Conservation (phyloP, 2,797 vertebrate genomes). For the Hypotaenidia philippensis region DNA sequence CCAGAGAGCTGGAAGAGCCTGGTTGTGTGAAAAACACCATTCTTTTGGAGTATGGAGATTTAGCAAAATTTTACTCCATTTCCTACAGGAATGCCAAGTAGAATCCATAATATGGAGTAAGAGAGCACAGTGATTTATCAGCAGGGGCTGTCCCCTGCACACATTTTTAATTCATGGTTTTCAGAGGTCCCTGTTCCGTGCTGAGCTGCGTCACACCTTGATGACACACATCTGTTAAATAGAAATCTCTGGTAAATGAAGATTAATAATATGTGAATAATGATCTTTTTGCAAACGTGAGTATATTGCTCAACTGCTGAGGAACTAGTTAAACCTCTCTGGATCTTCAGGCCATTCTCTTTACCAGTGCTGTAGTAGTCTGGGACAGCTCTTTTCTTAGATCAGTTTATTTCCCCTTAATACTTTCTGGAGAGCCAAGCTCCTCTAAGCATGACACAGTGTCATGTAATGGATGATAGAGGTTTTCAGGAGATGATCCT, state of each 20-base stretch:
- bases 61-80: not conserved
- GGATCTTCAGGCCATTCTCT: not conserved
- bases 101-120: not conserved
- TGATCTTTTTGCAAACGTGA: not conserved
- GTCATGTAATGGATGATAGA: not conserved
- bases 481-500: not conserved
- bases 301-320: not conserved
- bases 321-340: not conserved
- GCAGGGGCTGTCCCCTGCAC: not conserved
- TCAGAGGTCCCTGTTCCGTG: not conserved
- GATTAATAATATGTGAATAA: not conserved
- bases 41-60: not conserved
- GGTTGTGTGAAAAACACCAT: not conserved
- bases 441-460: not conserved
- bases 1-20: no score
- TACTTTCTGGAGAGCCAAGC: not conserved
- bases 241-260: not conserved
- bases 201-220: not conserved
- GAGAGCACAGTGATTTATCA: not conserved
- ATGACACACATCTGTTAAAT: not conserved
- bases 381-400: not conserved
- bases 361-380: not conserved
- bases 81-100: not conserved
- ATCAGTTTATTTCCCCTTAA: not conserved
- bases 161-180: not conserved